Conservation (phyloP, 2,888 invertebrate genomes). For the Trachelus iudaicus region DNA sequence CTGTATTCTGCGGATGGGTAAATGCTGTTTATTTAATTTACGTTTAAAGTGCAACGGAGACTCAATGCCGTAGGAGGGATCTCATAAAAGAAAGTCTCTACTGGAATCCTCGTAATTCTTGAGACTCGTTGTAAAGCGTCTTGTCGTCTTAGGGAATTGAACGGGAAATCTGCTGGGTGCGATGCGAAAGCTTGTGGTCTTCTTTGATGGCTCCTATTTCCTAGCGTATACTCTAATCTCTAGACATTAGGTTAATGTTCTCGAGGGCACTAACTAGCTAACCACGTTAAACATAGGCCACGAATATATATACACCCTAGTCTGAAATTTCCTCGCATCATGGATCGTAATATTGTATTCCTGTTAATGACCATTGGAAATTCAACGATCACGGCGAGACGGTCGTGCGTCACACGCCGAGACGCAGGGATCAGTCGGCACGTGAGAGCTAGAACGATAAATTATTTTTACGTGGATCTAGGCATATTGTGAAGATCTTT, state of each 20-base stretch:
- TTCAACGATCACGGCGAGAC: background rate
- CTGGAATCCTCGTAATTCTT: background rate
- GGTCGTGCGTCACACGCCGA: background rate
- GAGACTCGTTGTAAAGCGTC: background rate
- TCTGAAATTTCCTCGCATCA: background rate
- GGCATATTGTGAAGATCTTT: background rate
- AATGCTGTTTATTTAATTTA: too few species aligned
- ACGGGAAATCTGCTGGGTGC: background rate
- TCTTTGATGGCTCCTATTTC: background rate
- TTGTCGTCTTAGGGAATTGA: background rate
- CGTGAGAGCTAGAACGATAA: background rate
- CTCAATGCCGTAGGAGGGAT: background rate
- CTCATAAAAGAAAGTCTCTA: background rate
- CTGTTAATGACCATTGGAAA: background rate
- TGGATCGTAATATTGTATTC: background rate
- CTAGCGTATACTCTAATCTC: constrained; percentile 36
- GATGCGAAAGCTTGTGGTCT: background rate
- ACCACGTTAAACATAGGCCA: background rate
- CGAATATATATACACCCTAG: background rate
- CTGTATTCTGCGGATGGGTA: too few species aligned
- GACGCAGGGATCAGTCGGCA: background rate
- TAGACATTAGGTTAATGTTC: constrained; percentile 34
- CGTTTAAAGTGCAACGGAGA: background rate
- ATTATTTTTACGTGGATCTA: background rate
- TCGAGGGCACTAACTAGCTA: constrained; percentile 35